Evolutionary conservation across 2,113 vertebrate genomes (phyloP), one percentile per base, ranked within the genome.

Genomic region (Sander lucioperca): DNA sequence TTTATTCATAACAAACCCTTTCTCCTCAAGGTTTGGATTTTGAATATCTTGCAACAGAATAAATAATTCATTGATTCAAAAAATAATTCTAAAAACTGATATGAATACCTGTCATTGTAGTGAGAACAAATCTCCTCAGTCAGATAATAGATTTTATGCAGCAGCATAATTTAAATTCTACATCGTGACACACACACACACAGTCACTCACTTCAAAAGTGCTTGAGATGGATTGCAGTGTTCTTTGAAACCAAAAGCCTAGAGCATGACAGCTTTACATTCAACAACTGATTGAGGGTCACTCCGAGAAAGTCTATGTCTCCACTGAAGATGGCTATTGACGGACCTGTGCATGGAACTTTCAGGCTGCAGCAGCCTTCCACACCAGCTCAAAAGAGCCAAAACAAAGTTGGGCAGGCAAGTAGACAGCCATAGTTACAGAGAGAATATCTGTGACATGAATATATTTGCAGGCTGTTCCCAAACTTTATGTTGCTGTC

Each of bases 1-100:
- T 79, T 89, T 86, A 91, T 92, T 93, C 92, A 90, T 86, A 88
- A 71, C 84, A 85, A 91, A 74, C 23, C 9, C 80, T 71, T 86
- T 82, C 57, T 87, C 83, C 86, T 86, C 85, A 54, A 92, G 85
- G 83, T 89, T 89, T 79, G 71, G 63, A 77, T 92, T 93, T 79
- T 83, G 66, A 75, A 81, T 82, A 33, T 80, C 48, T 82, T 36
- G n/a, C 63, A 56, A 53, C 19, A 15, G 30, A 54, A 89, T 93
- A 84, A 94, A 93, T 91, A 80, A 93, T 92, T 90, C 83, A 93
- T 50, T 74, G 68, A 79, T 54, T 15, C 66, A 83, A 67, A 80
- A 70, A 86, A n/a, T n/a, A 11, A 62, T 21, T 43, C 39, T 43
- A 43, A 62, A 36, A 21, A 45, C 39, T 54, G 30, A 74, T 69